phyloP scores from a whole-genome alignment of 2,113 vertebrate genomes.

The Heptranchias perlo region DNA sequence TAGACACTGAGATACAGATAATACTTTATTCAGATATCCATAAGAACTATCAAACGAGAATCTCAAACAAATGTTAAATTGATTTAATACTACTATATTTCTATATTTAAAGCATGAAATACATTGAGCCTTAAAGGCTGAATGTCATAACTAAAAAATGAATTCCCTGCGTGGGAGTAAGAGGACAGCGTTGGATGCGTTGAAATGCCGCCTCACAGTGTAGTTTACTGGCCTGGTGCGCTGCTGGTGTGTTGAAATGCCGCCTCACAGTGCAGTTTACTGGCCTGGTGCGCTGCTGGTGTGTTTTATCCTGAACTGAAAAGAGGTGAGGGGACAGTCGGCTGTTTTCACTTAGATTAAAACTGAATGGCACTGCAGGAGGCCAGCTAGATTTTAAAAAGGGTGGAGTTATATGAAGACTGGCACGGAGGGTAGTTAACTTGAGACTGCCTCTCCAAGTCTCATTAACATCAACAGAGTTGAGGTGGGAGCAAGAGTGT shows the following conservation, averaged over 20 bases:
- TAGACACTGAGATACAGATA: background rate
- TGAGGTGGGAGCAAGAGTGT: background rate
- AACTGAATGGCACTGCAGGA: background rate
- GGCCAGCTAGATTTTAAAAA: background rate
- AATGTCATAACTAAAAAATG: background rate
- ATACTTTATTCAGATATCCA: constrained; percentile 7
- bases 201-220: no score
- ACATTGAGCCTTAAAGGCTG: background rate
- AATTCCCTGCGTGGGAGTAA: background rate
- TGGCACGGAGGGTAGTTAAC: background rate
- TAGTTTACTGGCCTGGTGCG: background rate
- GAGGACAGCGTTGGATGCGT: background rate
- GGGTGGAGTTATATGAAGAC: background rate
- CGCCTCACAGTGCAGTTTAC: background rate
- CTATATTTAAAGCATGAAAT: background rate
- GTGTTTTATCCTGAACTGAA: background rate
- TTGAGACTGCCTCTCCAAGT: background rate
- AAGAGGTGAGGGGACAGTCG: background rate
- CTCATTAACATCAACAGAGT: background rate
- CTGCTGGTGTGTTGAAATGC: no score
- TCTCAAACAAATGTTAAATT: background rate
- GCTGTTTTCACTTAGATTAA: background rate
- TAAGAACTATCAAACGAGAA: background rate
- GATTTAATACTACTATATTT: background rate
- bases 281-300: background rate